A percentile compares a stretch with the other conserved stretches of the same genome.
These are phyloP conservation scores for Acrocephalus arundinaceus DNA, from an alignment of 2,113 vertebrate species.

Conservation along the genomic window DNA sequence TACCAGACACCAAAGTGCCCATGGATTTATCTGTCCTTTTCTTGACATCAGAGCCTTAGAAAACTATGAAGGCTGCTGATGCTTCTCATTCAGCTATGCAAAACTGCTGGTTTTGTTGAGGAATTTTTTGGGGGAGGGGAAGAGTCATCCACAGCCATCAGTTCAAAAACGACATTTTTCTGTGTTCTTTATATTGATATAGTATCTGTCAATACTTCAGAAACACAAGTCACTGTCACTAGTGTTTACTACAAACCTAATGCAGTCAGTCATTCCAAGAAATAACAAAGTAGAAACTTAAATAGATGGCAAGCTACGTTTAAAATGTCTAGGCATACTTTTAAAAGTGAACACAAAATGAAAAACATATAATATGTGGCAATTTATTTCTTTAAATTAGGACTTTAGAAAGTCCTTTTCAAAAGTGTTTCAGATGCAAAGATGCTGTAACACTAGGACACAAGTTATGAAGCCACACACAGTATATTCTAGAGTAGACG, in stretches of 20 bases:
- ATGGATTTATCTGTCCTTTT: background rate
- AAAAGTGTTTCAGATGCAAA: background rate
- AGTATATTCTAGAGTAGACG: constrained; percentile 2
- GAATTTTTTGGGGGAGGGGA: accelerated
- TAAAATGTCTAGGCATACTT: accelerated
- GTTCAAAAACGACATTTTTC: background rate
- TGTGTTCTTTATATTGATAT: background rate
- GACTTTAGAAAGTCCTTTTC: background rate
- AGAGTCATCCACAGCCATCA: background rate
- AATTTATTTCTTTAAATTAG: background rate
- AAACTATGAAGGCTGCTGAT: background rate
- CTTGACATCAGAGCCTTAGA: background rate
- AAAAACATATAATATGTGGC: background rate
- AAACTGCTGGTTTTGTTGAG: background rate
- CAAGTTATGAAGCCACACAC: constrained; percentile 19
- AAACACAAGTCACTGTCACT: background rate
- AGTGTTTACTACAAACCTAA: background rate
- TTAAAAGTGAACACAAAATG: background rate
- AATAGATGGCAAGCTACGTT: background rate
- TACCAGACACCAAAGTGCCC: background rate
- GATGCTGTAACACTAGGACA: background rate
- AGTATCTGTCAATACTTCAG: background rate
- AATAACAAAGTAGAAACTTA: background rate
- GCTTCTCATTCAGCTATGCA: background rate
- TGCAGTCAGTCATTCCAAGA: background rate